These are phyloP conservation scores for Aproaerema taeniolella DNA, from an alignment of 2,888 invertebrate genomes.

Conservation along the genomic window DNA sequence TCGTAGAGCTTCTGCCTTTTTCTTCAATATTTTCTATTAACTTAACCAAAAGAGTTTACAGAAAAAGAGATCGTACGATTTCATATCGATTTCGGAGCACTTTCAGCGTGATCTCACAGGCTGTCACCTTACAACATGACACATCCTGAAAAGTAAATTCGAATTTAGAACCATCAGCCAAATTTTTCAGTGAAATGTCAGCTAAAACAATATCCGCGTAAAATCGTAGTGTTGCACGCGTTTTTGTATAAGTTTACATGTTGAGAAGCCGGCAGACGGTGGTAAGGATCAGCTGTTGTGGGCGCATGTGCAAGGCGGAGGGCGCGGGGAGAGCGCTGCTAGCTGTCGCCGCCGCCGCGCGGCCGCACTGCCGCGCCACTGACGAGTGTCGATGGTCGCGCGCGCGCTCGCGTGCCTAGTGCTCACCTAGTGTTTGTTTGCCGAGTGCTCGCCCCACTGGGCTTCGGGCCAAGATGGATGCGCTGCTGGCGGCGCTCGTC, in stretches of 20 bases:
- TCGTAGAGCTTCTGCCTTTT: too few species aligned
- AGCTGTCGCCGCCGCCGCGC: constrained; percentile 28
- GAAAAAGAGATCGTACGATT: too few species aligned
- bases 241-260: constrained; percentile 34
- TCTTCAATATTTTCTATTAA: too few species aligned
- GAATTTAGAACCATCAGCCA: constrained; percentile 13
- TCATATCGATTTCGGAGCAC: too few species aligned
- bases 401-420: constrained; percentile 29
- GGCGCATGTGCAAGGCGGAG: constrained; percentile 65
- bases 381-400: constrained; percentile 41
- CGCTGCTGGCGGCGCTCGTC: constrained; percentile 70
- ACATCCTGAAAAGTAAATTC: constrained; percentile 4
- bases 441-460: constrained; percentile 56
- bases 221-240: constrained; percentile 9
- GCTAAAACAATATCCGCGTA: constrained; percentile 13
- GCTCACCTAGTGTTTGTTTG: constrained; percentile 25
- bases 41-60: too few species aligned
- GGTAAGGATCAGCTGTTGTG: constrained; percentile 62
- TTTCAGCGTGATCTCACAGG: too few species aligned
- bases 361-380: constrained; percentile 37
- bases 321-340: constrained; percentile 37
- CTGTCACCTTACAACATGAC: too few species aligned
- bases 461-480: constrained; percentile 71
- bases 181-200: constrained; percentile 20
- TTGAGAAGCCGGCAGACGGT: constrained; percentile 28